Percentiles rank a stretch among this genome's conserved stretches.
These are phyloP conservation scores for Athalia rosae DNA, from an alignment of 2,888 invertebrate genomes.

Conservation along the genomic window DNA sequence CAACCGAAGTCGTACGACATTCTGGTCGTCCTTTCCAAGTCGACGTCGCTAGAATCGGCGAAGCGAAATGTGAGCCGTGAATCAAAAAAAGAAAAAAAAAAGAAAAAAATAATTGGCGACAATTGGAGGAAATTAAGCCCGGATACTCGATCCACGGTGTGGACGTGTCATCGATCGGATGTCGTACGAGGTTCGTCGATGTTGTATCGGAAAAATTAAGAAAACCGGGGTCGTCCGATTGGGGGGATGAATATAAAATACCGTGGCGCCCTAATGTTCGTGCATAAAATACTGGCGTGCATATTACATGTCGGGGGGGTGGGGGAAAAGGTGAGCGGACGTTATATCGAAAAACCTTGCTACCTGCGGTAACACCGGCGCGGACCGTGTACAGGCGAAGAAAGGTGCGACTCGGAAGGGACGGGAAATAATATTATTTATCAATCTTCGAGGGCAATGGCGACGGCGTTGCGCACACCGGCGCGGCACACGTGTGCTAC, in stretches of 20 bases:
- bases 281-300: too few species aligned
- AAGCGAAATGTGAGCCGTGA: not conserved
- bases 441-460: constrained; percentile 57
- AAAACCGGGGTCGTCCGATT: too few species aligned
- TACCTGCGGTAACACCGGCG: not conserved
- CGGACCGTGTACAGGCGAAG: not conserved
- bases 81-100: constrained; percentile 9
- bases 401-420: not conserved
- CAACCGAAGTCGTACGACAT: too few species aligned
- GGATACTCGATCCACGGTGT: constrained; percentile 35
- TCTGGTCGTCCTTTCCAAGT: too few species aligned
- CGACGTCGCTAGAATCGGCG: not conserved
- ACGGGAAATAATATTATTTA: constrained; percentile 65
- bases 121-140: not conserved
- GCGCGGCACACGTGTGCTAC: constrained; percentile 20
- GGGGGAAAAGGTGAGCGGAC: too few species aligned
- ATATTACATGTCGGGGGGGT: too few species aligned
- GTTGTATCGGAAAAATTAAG: too few species aligned
- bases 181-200: too few species aligned
- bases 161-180: too few species aligned
- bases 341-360: too few species aligned
- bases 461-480: constrained; percentile 14
- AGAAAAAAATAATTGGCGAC: not conserved
- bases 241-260: too few species aligned
- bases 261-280: too few species aligned